These are phyloP conservation scores for Squalus acanthias DNA, from an alignment of 2,797 vertebrate species.

Conservation along the genomic window DNA sequence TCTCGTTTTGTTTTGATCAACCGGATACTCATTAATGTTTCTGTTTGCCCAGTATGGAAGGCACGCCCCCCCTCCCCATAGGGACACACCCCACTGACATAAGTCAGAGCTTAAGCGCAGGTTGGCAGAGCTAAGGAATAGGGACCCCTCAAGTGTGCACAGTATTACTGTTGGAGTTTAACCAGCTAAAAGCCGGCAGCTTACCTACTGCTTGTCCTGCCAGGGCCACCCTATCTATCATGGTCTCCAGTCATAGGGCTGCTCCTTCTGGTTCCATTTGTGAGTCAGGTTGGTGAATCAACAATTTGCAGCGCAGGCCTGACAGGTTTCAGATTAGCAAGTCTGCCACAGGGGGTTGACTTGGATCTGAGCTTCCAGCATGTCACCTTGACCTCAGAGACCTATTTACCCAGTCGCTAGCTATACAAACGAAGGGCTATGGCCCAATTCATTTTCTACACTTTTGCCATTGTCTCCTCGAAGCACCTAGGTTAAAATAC, in stretches of 20 bases:
- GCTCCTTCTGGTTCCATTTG: neutral
- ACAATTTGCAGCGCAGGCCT: neutral
- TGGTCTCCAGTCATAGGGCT: neutral
- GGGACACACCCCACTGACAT: neutral
- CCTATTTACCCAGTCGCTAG: neutral
- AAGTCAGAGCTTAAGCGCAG: neutral
- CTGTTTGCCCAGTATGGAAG: neutral
- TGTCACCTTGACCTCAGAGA: neutral
- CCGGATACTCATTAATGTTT: neutral
- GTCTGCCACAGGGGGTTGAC: neutral
- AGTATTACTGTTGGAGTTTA: neutral
- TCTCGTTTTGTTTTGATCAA: neutral
- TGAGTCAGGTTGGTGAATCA: neutral
- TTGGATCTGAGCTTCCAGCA: neutral
- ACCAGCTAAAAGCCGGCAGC: neutral
- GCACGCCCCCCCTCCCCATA: neutral
- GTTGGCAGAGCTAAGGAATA: neutral
- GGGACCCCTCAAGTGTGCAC: neutral
- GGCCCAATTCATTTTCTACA: neutral
- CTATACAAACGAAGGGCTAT: neutral
- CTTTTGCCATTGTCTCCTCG: neutral
- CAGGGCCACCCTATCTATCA: neutral
- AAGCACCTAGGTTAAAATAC: neutral
- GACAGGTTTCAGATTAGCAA: neutral
- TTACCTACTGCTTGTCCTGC: neutral